Evolutionary conservation across 2,113 vertebrate species (phyloP).

Genomic region (Etia nguti): DNA sequence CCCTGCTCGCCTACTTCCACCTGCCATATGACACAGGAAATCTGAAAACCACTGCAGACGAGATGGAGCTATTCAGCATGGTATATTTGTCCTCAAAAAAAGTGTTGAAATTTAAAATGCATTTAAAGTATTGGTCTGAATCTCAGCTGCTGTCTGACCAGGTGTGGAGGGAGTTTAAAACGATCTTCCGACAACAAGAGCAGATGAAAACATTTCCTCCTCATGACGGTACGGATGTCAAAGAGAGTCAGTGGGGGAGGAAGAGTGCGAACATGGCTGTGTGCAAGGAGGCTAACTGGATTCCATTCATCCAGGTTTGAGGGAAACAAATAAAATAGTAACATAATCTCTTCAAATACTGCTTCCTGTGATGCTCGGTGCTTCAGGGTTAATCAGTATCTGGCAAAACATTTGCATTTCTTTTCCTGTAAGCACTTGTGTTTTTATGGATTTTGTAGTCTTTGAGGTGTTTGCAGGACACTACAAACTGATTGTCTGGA

Average conservation of each 20-base stretch:
- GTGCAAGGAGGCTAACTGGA: slow-evolving; percentile 72
- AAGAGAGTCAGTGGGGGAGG: slow-evolving; percentile 40
- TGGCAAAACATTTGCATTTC: background rate
- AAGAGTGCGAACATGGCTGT: slow-evolving; percentile 49
- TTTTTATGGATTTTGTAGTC: background rate
- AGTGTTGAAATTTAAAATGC: background rate
- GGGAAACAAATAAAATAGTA: background rate
- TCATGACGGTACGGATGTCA: slow-evolving; percentile 50
- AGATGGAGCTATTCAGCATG: slow-evolving; percentile 70
- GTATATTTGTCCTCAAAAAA: slow-evolving; percentile 6
- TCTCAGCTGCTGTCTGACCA: background rate
- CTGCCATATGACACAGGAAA: slow-evolving; percentile 46
- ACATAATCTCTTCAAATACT: background rate
- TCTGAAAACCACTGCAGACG: slow-evolving; percentile 60
- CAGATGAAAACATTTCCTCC: slow-evolving; percentile 68
- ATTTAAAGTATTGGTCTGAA: background rate
- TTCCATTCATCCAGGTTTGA: slow-evolving; percentile 67
- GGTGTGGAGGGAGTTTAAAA: slow-evolving; percentile 69
- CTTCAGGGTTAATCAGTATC: background rate
- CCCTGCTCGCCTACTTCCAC: slow-evolving; percentile 64
- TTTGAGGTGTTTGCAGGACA: rapidly evolving
- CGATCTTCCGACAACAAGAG: slow-evolving; percentile 70
- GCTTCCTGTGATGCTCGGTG: background rate
- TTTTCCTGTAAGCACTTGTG: rapidly evolving
- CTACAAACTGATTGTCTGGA: background rate